phyloP scores from a whole-genome alignment of 2,113 vertebrate species.

The Corythoichthys haematopterus region DNA sequence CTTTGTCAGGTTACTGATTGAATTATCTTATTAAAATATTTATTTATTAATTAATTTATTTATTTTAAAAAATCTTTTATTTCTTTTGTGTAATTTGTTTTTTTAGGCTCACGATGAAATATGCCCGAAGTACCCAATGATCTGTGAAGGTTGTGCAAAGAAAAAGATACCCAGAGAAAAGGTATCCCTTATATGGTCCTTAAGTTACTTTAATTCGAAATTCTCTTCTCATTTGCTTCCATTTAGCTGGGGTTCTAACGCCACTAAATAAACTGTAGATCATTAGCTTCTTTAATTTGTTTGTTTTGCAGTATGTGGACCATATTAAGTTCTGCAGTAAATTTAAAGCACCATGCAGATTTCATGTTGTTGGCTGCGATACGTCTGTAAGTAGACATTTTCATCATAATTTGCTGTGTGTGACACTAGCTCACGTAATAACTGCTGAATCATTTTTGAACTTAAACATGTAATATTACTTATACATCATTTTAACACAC shows the following conservation, averaged over 20 bases:
- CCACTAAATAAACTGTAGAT: conserved; percentile 25
- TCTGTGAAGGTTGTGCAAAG: conserved; percentile 88
- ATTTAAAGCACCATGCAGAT: conserved; percentile 85
- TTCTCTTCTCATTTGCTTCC: conserved; percentile 37
- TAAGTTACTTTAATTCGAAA: conserved; percentile 2
- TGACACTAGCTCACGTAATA: conserved; percentile 18
- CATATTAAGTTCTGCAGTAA: conserved; percentile 87
- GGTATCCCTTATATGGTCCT: conserved; percentile 55
- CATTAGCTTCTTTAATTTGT: conserved; percentile 47
- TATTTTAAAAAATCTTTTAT: too few species aligned
- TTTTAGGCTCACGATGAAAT: conserved; percentile 84
- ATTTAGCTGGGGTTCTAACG: conserved; percentile 33
- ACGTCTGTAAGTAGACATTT: conserved; percentile 73
- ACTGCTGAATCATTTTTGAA: conserved; percentile 8
- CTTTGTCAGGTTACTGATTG: not conserved
- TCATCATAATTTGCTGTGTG: conserved; percentile 48
- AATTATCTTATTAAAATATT: not conserved
- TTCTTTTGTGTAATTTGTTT: conserved; percentile 14
- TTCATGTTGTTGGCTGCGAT: conserved; percentile 83
- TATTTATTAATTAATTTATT: too few species aligned
- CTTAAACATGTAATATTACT: not conserved
- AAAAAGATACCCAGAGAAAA: conserved; percentile 89
- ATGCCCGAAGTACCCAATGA: conserved; percentile 90
- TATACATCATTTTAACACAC: not conserved
- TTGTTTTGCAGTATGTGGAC: conserved; percentile 83